Base-by-base conservation (phyloP, 1,140 invertebrate genomes). In the Cotesia typhae region DNA sequence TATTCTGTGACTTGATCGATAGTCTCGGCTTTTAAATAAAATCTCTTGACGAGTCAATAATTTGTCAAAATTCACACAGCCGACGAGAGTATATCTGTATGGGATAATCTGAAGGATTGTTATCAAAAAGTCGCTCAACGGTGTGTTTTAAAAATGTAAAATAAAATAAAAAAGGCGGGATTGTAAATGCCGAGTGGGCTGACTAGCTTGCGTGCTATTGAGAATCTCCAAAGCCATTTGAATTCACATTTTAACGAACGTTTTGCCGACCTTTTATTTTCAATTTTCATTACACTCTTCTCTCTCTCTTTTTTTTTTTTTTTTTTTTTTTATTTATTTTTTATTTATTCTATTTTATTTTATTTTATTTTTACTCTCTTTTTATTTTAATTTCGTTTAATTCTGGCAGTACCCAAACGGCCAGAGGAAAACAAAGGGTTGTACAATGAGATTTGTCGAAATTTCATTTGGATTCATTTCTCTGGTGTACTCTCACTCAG, bases 1-100 rank as follows among this genome's bases (percentile, higher is more conserved):
- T 9, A 28, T 64, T 64, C 63, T 66, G 35, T 66, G 51, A 71
- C 70, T 41, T 71, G 60, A 71, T 71, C 61, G 51, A 65, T 71
- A 51, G 38, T 71, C 61, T 65, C 63, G 52, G 57, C 52, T 17
- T 14, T 36, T 10, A 37, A 70, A 47, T 38, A 71, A 41, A 37
- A 41, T 41, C 67, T 69, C 37, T 61, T 36, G 60, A 36, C 59
- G 35, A 47, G 41, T 9, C 41, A 6, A 10, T 47, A 10, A 6
- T 47, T 6, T 10, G 10, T 2, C 41, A 47, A 10, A 6, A 47
- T 9, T 47, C 41, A 10, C 5, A 47, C 2, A 4, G 5, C 55
- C 6, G 28, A 59, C 17, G 12, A 55, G 28, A 59, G 28, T 59
- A 17, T 28, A 59, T 47, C 5, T 47, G 2, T 7, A 3, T 47